These are phyloP conservation scores for Peromyscus californicus DNA, from an alignment of 2,113 vertebrate genomes.

Conservation along the genomic window DNA sequence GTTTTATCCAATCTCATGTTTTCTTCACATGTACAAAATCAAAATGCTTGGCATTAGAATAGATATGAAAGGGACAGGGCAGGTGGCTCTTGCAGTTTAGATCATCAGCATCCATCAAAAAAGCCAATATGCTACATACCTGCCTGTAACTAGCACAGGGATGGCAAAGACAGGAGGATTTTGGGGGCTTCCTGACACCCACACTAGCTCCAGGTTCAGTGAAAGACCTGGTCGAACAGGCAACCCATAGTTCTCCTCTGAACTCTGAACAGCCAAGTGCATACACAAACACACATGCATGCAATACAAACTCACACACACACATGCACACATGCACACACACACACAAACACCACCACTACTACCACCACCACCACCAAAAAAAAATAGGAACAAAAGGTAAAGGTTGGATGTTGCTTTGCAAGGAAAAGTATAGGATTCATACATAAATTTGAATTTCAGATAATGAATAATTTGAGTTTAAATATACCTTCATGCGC, in stretches of 20 bases:
- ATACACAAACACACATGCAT: not conserved
- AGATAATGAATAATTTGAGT: conserved; percentile 25
- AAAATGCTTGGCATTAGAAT: not conserved
- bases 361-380: not conserved
- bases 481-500: not conserved
- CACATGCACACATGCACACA: not conserved
- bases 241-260: not conserved
- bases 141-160: not conserved
- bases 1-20: not conserved
- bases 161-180: not conserved
- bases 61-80: not conserved
- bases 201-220: not conserved
- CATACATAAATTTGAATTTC: not conserved
- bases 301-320: not conserved
- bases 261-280: not conserved
- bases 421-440: not conserved
- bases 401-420: not conserved
- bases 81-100: not conserved
- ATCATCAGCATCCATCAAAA: not conserved
- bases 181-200: too few species aligned
- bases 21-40: not conserved
- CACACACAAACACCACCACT: not conserved
- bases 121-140: not conserved
- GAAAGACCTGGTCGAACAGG: not conserved
- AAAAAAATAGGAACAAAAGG: not conserved